These are phyloP conservation scores for Reticulitermes lucifugus DNA, from an alignment of 2,888 invertebrate species.

Conservation along the genomic window DNA sequence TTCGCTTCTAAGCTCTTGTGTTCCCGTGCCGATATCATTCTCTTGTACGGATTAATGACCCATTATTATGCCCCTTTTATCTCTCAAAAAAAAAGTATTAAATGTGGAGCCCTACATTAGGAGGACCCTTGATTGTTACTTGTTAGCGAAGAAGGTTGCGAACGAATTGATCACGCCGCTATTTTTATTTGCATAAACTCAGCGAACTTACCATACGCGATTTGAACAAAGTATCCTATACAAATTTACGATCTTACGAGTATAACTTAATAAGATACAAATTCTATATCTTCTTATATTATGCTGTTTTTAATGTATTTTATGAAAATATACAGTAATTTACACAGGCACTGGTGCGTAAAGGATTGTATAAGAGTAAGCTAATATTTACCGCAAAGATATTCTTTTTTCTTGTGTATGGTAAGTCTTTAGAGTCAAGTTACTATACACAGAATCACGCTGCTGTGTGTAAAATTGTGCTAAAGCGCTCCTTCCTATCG, in stretches of 20 bases:
- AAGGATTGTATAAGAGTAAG: neutral
- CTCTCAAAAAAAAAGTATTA: constrained; percentile 10
- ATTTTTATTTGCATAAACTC: neutral
- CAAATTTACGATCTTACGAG: neutral
- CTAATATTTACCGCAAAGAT: neutral
- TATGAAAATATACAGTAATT: neutral
- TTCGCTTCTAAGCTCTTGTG: neutral
- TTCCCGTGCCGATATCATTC: neutral
- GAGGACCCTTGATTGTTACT: neutral
- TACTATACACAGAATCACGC: too few species aligned
- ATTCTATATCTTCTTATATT: neutral
- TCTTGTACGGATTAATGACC: constrained; percentile 30
- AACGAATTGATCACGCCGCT: neutral
- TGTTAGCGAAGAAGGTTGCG: neutral
- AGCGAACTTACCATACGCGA: too few species aligned
- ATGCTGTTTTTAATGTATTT: neutral
- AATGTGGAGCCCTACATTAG: constrained; percentile 15
- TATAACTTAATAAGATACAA: neutral
- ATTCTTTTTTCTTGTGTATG: neutral
- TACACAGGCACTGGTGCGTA: neutral
- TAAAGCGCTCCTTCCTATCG: too few species aligned
- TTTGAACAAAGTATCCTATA: neutral
- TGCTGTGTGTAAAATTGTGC: too few species aligned
- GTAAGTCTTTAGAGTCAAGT: too few species aligned
- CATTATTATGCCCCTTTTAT: constrained; percentile 7